phyloP scores from a whole-genome alignment of 1,140 invertebrate species.

The Drosophila pectinifera region DNA sequence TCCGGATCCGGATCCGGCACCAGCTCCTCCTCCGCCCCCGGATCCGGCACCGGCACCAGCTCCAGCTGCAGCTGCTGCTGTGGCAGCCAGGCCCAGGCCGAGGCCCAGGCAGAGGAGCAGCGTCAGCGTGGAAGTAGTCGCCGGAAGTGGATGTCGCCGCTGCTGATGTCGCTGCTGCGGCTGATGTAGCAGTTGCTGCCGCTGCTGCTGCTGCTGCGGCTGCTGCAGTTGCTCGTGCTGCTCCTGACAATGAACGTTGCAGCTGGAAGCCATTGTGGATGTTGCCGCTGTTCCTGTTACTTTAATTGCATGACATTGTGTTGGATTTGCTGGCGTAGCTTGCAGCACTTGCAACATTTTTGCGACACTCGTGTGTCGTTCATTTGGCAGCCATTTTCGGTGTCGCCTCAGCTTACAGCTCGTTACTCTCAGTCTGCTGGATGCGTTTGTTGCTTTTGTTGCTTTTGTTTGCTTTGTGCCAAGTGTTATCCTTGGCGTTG shows the following conservation, averaged over 20 bases:
- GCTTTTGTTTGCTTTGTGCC: conserved; percentile 21
- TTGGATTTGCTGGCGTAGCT: conserved; percentile 40
- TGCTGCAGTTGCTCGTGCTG: conserved; percentile 45
- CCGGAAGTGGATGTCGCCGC: conserved; percentile 58
- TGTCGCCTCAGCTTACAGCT: conserved; percentile 39
- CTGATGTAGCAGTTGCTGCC: conserved; percentile 26
- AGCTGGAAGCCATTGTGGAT: conserved; percentile 59
- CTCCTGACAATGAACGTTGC: conserved; percentile 52
- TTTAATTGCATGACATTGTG: conserved; percentile 79
- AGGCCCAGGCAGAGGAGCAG: conserved; percentile 54
- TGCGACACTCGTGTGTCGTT: conserved; percentile 61
- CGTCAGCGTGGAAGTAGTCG: conserved; percentile 41
- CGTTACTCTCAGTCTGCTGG: conserved; percentile 65
- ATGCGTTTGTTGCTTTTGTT: conserved; percentile 40
- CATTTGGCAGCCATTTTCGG: conserved; percentile 62
- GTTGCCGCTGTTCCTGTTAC: conserved; percentile 46
- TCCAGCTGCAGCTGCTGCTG: conserved; percentile 33
- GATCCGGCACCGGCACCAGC: conserved; percentile 12
- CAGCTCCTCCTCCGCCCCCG: conserved; percentile 17
- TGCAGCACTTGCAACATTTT: conserved; percentile 69
- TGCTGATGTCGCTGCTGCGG: conserved; percentile 45
- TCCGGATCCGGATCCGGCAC: conserved; percentile 31
- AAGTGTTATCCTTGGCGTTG: conserved; percentile 21
- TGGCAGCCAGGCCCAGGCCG: conserved; percentile 44
- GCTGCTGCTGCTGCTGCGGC: conserved; percentile 37